Conservation (phyloP, 2,888 invertebrate species). For the Calliopum simillimum region DNA sequence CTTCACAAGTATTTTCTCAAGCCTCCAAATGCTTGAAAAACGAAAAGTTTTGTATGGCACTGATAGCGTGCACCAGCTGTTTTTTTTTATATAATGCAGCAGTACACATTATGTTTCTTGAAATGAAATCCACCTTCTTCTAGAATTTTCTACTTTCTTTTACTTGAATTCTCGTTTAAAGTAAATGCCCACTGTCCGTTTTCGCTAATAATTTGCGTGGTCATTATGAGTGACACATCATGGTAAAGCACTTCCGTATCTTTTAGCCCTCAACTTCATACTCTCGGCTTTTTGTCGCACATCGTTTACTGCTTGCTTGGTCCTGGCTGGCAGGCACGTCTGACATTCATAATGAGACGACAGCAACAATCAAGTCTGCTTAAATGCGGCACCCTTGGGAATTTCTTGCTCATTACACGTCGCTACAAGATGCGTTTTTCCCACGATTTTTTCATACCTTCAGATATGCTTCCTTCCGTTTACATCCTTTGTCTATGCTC, state of each 20-base stretch:
- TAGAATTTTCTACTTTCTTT: background rate
- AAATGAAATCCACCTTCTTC: background rate
- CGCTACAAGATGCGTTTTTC: background rate
- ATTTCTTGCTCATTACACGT: background rate
- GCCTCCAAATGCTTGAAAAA: no score
- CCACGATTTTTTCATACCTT: background rate
- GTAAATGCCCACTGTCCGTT: no score
- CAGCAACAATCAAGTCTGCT: conserved; percentile 32
- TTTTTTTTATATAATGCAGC: no score
- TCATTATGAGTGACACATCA: conserved; percentile 39
- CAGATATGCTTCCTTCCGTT: background rate
- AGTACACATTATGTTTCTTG: background rate
- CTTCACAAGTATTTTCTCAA: no score
- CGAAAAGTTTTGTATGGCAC: no score
- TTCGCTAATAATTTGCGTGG: conserved; percentile 34
- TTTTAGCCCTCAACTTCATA: conserved; percentile 15
- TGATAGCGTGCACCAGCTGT: background rate
- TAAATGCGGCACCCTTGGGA: conserved; percentile 1
- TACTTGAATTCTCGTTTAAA: background rate
- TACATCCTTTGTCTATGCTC: no score
- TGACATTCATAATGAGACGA: conserved; percentile 40
- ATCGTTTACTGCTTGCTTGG: conserved; percentile 13
- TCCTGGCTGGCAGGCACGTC: conserved; percentile 22
- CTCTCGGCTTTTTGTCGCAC: conserved; percentile 1
- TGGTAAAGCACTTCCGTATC: conserved; percentile 34